Evolutionary conservation across 2,113 vertebrate species (phyloP), one percentile per base, ranked within the genome.

Genomic region (Notarius lentiginosus): DNA sequence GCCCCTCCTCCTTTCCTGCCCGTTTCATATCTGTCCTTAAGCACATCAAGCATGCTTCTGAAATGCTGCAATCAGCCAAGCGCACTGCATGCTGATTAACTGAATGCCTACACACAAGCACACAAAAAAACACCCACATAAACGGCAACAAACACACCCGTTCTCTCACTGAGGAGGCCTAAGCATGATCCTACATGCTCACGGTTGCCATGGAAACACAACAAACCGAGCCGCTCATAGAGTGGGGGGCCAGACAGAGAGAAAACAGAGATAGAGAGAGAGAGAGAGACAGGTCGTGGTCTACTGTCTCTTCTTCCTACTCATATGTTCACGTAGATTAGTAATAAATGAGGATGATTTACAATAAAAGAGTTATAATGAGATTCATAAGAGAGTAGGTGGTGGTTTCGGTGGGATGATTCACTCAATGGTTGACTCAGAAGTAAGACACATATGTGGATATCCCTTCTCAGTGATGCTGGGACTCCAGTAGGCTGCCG

Each of bases 181-280:
- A 66, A 80, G 88, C 85, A 84, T 51, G 85, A 89, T 65, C 79
- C 79, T 56, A 72, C 88, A 85, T 72, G 88, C 86, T 87, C 56
- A 27, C 27, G n/a, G 85, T 89, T 30, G 53, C 86, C 79, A 89
- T 89, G 86, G 88, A 84, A 24, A 89, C 83, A 75, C 88, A 89
- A 89, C 82, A 85, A 87, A 87, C 80, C 20, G 77, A 89, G 83
- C 58, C 53, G 53, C 85, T 56, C 60, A 79, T 70, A 70, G n/a
- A 58, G 18, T 53, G 30, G 77, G 47, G 75, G 79, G 75, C 14
- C 80, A 79, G 24, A 86, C 70, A 60, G 70, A 76, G 72, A 63
- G 41, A 85, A 47, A 63, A 76, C 47, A 27, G n/a, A 70, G 15
- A 22, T 27, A 24, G 55, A 60, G 27, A 41, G 83, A 60, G 20